Base-by-base conservation (phyloP, 2,113 vertebrate genomes). In the Chlamydotis undulata region DNA sequence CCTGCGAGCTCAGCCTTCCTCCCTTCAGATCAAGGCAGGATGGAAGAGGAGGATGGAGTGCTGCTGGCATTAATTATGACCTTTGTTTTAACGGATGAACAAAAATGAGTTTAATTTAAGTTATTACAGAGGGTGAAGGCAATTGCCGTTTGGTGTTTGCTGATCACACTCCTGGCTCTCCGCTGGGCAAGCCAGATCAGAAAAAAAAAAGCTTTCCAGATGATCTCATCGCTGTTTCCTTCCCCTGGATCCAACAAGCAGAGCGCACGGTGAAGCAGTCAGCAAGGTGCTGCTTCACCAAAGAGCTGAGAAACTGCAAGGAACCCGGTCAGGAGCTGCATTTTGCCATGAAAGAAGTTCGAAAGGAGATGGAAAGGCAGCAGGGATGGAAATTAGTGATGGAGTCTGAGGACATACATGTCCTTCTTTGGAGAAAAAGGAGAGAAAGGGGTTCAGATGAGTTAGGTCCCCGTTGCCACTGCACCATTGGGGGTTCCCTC, bases 161-260 rank as follows among this genome's bases (percentile, higher is more conserved):
- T 91, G 60, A 55, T 25, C 65, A 14, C 47, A 0, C 65, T 71
- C 78, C 45, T n/a, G 67, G 45, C 67, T 95, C 88, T 87, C 86
- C 7, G 2, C 37, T 6, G 25, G 64, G 50, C 71, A 55, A 77
- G 85, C 33, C 70, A 78, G 75, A 83, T 26, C 12, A 39, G 65
- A n/a, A 76, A 49, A 76, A 69, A 73, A 53, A 39, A 2, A 82
- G 65, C 75, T 65, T 85, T 90, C 55, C 67, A 25, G 65, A 57
- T 94, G 88, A 97, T 83, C 88, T 96, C 71, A 83, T 57, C 83
- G 71, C 59, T 57, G 37, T 61, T 96, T 96, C 83, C 71, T 96
- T 94, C 85, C 94, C 78, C 68, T 70, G 73, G 50, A 74, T 69
- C 87, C 52, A 50, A 43, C 50, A 70, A 61, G 29, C 31, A 25